Evolutionary conservation across 2,888 invertebrate species (phyloP).

Genomic region (Linyphia triangularis): DNA sequence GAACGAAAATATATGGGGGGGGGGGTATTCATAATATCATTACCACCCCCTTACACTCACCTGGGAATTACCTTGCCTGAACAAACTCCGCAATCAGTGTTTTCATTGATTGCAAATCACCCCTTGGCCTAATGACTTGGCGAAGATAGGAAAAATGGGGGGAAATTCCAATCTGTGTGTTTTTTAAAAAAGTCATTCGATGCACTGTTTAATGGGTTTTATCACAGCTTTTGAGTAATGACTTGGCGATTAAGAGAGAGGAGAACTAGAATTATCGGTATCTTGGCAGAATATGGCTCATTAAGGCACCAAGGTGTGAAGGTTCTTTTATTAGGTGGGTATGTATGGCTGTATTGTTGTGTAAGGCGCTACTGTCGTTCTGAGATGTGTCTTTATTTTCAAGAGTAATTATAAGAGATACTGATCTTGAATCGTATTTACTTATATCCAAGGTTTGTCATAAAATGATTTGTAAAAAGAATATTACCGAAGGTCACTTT

Average conservation of each 20-base stretch:
- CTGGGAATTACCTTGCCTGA: background rate
- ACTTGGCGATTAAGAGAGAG: constrained; percentile 56
- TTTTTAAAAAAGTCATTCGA: constrained; percentile 48
- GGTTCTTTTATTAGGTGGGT: background rate
- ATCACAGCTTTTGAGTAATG: constrained; percentile 70
- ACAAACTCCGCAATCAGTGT: constrained; percentile 56
- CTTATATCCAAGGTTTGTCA: too few relatives aligned
- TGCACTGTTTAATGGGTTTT: constrained; percentile 70
- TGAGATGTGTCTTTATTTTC: too few relatives aligned
- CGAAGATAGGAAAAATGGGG: constrained; percentile 23
- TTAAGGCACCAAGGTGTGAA: constrained; percentile 20
- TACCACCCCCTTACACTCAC: constrained; percentile 27
- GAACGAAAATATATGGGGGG: constrained; percentile 40
- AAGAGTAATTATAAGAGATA: too few relatives aligned
- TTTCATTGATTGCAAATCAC: constrained; percentile 71
- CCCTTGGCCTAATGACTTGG: constrained; percentile 55
- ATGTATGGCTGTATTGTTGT: background rate
- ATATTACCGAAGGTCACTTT: too few relatives aligned
- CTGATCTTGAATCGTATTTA: too few relatives aligned
- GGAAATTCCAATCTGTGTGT: constrained; percentile 55
- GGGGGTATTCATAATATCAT: constrained; percentile 55
- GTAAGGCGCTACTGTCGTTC: too few relatives aligned
- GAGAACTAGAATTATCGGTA: constrained; percentile 62
- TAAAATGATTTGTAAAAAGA: too few relatives aligned
- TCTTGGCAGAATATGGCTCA: background rate